Percentiles rank a stretch among this genome's conserved stretches.
These are phyloP conservation scores for Acanthopleura granulata DNA, from an alignment of 2,888 invertebrate genomes.

Conservation along the genomic window DNA sequence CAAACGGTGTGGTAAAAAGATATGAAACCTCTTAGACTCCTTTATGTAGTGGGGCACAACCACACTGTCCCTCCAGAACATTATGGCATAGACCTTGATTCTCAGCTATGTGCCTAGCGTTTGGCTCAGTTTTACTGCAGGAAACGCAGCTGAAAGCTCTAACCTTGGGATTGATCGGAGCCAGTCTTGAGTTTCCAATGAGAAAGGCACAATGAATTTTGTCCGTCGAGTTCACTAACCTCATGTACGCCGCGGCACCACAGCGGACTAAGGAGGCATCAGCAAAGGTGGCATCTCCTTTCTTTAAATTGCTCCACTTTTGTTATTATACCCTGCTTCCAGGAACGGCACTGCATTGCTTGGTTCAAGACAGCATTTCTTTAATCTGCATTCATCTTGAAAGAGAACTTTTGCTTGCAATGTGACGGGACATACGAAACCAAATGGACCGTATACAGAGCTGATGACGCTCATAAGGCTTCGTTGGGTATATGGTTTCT, in stretches of 20 bases:
- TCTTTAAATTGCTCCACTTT: no score
- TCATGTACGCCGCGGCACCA: slow-evolving; percentile 20
- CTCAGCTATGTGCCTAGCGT: slow-evolving; percentile 12
- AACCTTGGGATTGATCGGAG: slow-evolving; percentile 23
- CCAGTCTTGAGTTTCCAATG: slow-evolving; percentile 20
- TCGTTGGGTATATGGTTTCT: no score
- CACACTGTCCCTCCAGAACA: slow-evolving; percentile 25
- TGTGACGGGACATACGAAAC: no score
- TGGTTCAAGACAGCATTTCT: no score
- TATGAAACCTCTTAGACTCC: slow-evolving; percentile 19
- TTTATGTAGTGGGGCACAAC: slow-evolving; percentile 21
- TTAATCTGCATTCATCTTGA: no score
- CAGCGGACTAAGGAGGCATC: slow-evolving; percentile 23
- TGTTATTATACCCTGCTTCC: no score
- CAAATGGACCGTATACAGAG: no score
- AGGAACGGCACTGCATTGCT: no score
- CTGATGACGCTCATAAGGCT: no score
- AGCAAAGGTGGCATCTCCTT: not conserved
- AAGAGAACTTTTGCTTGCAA: no score
- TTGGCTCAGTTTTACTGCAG: slow-evolving; percentile 20
- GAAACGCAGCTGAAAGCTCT: slow-evolving; percentile 22
- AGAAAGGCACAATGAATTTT: slow-evolving; percentile 20
- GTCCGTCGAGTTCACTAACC: not conserved
- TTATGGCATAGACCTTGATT: not conserved
- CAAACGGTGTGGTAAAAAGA: slow-evolving; percentile 25